These are phyloP conservation scores for Hyperopisus bebe DNA, from an alignment of 2,113 vertebrate species.

Conservation along the genomic window DNA sequence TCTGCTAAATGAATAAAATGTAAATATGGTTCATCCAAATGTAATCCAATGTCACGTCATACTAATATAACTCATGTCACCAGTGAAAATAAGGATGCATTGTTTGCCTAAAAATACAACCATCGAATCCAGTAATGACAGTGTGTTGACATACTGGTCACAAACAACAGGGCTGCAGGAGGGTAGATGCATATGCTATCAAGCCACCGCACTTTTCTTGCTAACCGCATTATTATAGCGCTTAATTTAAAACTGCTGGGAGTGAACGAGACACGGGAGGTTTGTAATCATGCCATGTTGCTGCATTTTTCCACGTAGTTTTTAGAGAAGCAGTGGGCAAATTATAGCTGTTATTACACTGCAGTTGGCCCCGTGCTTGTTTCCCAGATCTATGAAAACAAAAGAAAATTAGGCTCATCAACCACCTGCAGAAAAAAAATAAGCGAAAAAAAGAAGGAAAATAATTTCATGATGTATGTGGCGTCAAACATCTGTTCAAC, in stretches of 20 bases:
- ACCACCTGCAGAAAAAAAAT: background rate
- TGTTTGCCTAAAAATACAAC: background rate
- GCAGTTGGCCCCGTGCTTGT: background rate
- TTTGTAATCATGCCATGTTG: background rate
- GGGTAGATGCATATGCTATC: background rate
- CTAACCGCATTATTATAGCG: background rate
- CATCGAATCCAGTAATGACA: background rate
- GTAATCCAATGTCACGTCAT: background rate
- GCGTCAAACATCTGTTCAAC: background rate
- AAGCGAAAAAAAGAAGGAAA: background rate
- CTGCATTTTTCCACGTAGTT: background rate
- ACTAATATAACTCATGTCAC: background rate
- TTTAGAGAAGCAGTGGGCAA: background rate
- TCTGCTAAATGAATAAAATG: background rate
- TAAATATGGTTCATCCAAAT: background rate
- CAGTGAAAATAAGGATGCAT: background rate
- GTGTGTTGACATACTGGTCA: background rate
- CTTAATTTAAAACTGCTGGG: background rate
- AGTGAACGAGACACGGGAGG: background rate
- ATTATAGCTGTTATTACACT: background rate
- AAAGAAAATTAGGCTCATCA: background rate
- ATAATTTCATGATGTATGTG: background rate
- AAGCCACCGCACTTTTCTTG: background rate
- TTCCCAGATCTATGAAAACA: background rate
- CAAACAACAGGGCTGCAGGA: background rate